Evolutionary conservation across 2,888 invertebrate species (phyloP).

Genomic region (Sepiola atlantica): DNA sequence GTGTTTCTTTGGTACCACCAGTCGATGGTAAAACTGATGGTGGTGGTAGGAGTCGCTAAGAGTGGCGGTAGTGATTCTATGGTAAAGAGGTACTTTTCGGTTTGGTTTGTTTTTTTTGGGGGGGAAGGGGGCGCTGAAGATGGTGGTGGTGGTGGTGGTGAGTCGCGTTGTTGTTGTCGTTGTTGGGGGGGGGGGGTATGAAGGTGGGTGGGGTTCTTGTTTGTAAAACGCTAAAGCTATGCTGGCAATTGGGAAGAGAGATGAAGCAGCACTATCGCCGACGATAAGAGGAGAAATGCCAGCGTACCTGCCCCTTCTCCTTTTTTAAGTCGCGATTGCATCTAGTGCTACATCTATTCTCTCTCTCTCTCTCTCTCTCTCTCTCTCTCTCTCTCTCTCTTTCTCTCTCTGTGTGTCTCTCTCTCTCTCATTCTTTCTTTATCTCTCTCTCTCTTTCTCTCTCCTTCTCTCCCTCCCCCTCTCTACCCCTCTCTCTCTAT

Average conservation of each 20-base stretch:
- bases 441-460: too few relatives aligned
- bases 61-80: too few relatives aligned
- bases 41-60: background rate
- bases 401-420: too few relatives aligned
- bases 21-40: background rate
- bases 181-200: background rate
- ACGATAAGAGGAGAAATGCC: background rate
- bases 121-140: too few relatives aligned
- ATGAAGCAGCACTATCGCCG: background rate
- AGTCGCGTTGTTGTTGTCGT: background rate
- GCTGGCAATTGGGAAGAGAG: background rate
- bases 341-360: background rate
- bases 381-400: too few relatives aligned
- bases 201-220: background rate
- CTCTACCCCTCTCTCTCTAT: too few relatives aligned
- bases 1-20: background rate
- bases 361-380: background rate
- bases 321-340: background rate
- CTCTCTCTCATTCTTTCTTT: too few relatives aligned
- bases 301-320: background rate
- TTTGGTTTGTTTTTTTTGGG: too few relatives aligned
- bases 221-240: background rate
- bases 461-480: too few relatives aligned
- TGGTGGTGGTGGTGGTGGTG: background rate
- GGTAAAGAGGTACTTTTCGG: too few relatives aligned